A percentile compares a stretch with the other conserved stretches of the same genome.
These are phyloP conservation scores for Actenoides lindsayi DNA, from an alignment of 2,113 vertebrate genomes.

Conservation along the genomic window DNA sequence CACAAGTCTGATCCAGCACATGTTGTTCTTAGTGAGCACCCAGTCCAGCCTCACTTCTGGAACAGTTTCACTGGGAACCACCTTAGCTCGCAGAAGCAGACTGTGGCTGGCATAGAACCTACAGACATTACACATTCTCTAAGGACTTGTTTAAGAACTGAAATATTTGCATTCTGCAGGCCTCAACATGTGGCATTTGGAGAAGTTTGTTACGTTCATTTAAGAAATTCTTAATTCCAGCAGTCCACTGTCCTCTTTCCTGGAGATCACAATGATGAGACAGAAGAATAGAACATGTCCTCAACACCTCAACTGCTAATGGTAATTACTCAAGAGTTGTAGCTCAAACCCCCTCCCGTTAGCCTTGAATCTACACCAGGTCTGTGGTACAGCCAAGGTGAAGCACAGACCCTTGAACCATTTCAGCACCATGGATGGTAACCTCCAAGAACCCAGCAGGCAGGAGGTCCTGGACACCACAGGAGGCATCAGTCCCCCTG, in stretches of 20 bases:
- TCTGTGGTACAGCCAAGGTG: accelerated
- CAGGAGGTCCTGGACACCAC: accelerated
- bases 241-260: neutral
- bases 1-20: accelerated
- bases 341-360: neutral
- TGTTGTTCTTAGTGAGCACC: neutral
- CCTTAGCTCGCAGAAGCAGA: neutral
- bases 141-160: neutral
- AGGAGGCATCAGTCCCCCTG: neutral
- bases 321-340: neutral
- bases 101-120: neutral
- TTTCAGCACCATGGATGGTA: neutral
- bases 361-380: neutral
- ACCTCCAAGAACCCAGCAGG: neutral
- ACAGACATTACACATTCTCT: neutral
- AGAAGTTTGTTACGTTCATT: neutral
- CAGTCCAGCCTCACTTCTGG: neutral
- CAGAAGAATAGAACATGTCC: neutral
- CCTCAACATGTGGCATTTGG: neutral
- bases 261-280: neutral
- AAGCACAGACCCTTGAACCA: neutral
- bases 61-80: neutral
- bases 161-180: neutral
- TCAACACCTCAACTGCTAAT: neutral
- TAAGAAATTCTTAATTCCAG: neutral